phyloP scores from a whole-genome alignment of 2,113 vertebrate genomes.

The Upupa epops region DNA sequence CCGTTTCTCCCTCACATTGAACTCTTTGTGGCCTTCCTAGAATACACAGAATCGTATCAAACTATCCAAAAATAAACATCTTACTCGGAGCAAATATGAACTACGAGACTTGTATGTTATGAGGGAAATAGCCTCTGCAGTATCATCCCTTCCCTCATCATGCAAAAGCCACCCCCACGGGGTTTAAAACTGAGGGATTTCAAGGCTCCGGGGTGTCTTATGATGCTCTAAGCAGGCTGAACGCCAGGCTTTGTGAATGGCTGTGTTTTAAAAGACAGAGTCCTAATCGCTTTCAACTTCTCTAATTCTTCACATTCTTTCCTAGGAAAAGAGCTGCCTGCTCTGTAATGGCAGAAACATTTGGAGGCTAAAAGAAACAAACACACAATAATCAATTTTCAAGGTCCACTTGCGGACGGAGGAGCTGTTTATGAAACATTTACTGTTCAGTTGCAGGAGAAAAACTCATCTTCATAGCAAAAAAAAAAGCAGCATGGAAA shows the following conservation, averaged over 20 bases:
- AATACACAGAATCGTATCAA: conserved; percentile 63
- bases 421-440: conserved; percentile 76
- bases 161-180: conserved; percentile 28
- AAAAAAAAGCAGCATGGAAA: conserved; percentile 63
- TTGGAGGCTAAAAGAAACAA: conserved; percentile 76
- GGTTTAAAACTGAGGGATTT: conserved; percentile 37
- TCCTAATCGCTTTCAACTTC: conserved; percentile 45
- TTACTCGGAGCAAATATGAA: conserved; percentile 64
- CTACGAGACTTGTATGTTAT: conserved; percentile 48
- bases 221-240: conserved; percentile 21
- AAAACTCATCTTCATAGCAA: conserved; percentile 69
- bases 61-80: conserved; percentile 59
- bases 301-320: conserved; percentile 59
- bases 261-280: conserved; percentile 31
- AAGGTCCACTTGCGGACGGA: conserved; percentile 76
- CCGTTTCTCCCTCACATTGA: conserved; percentile 60
- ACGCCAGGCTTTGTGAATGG: conserved; percentile 22
- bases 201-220: conserved; percentile 43
- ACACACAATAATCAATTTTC: conserved; percentile 82
- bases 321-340: conserved; percentile 40
- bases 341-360: conserved; percentile 64
- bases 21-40: conserved; percentile 67
- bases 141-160: conserved; percentile 40
- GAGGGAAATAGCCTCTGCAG: conserved; percentile 38
- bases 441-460: conserved; percentile 73